phyloP scores from a whole-genome alignment of 2,888 invertebrate genomes.

The Spatulosminthurus flaviceps region DNA sequence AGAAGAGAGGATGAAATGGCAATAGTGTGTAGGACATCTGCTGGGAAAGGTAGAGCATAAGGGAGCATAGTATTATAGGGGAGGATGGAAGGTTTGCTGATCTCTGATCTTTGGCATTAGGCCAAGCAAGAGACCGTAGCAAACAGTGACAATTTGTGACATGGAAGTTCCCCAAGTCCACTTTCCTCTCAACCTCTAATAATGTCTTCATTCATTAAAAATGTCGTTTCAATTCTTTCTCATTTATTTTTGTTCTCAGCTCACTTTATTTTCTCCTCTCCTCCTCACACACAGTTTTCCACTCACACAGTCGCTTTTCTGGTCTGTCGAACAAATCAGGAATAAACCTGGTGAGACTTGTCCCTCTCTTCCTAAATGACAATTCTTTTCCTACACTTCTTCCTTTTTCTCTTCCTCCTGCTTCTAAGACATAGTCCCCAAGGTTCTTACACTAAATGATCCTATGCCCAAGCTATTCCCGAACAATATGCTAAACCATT shows the following conservation, averaged over 20 bases:
- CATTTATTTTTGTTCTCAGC: slow-evolving; percentile 31
- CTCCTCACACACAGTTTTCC: slow-evolving; percentile 11
- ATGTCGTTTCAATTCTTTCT: slow-evolving; percentile 43
- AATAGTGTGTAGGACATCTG: not conserved
- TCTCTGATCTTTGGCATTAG: slow-evolving; percentile 49
- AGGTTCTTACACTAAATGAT: too few relatives aligned
- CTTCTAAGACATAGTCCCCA: too few relatives aligned
- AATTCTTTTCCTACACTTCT: not conserved
- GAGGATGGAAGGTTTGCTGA: slow-evolving; percentile 50
- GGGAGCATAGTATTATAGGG: not conserved
- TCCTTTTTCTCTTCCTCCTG: not conserved
- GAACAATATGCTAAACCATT: too few relatives aligned
- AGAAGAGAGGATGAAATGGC: slow-evolving; percentile 10
- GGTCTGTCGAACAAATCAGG: slow-evolving; percentile 14
- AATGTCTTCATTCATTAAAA: slow-evolving; percentile 45
- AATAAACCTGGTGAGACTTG: slow-evolving; percentile 8
- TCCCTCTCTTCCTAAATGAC: not conserved
- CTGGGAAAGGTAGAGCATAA: not conserved
- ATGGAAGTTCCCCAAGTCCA: slow-evolving; percentile 45
- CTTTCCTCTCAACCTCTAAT: slow-evolving; percentile 37
- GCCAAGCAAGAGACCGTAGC: slow-evolving; percentile 50
- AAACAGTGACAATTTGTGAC: slow-evolving; percentile 52
- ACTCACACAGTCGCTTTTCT: slow-evolving; percentile 8
- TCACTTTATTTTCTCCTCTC: slow-evolving; percentile 18
- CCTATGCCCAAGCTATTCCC: too few relatives aligned